These are phyloP conservation scores for Lamellibrachia columna DNA, from an alignment of 2,888 invertebrate species.

Conservation along the genomic window DNA sequence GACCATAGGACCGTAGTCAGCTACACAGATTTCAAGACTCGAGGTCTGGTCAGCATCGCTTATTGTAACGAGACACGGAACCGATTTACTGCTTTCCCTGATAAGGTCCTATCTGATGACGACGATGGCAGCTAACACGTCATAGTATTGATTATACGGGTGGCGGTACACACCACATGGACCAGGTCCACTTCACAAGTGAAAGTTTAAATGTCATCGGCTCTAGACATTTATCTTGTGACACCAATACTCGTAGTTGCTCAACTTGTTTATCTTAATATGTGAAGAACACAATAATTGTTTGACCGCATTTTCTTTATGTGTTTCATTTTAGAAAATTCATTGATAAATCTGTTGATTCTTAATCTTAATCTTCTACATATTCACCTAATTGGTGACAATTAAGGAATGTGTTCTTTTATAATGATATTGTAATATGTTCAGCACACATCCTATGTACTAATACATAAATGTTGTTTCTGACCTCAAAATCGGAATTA, in stretches of 20 bases:
- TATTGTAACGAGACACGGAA: slow-evolving; percentile 12
- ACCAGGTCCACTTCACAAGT: not conserved
- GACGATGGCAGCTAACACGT: not conserved
- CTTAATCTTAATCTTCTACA: too few species aligned
- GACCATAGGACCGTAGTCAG: not conserved
- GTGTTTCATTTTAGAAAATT: too few species aligned
- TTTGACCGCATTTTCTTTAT: not conserved
- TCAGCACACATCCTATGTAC: too few species aligned
- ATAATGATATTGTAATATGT: too few species aligned
- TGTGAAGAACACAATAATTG: not conserved
- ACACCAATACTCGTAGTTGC: not conserved
- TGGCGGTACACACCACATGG: not conserved
- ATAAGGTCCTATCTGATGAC: slow-evolving; percentile 10
- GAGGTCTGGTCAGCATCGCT: not conserved
- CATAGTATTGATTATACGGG: not conserved
- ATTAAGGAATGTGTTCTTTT: too few species aligned
- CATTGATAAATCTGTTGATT: too few species aligned
- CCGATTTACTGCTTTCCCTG: not conserved
- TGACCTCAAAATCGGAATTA: too few species aligned
- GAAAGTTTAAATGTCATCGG: not conserved
- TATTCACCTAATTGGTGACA: too few species aligned
- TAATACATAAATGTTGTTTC: too few species aligned
- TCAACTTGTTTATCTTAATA: not conserved
- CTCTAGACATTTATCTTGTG: not conserved
- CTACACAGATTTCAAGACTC: not conserved